These are phyloP conservation scores for Lerema accius DNA, from an alignment of 1,140 invertebrate genomes.

Conservation along the genomic window DNA sequence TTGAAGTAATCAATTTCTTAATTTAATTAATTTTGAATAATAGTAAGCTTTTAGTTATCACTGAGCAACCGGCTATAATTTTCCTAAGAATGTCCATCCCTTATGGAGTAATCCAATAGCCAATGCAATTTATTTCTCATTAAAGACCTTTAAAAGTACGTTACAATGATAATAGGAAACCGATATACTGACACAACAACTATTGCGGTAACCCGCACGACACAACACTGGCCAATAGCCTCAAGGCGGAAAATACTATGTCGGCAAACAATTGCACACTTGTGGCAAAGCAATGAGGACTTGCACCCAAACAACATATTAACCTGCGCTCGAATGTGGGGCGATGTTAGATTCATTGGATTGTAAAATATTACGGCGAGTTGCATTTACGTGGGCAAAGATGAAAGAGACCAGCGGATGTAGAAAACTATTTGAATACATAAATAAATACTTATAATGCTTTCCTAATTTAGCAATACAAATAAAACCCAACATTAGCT, in stretches of 20 bases:
- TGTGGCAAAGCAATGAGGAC: slow-evolving; percentile 27
- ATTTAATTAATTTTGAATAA: no score
- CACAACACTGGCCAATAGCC: slow-evolving; percentile 44
- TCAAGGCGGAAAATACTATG: slow-evolving; percentile 36
- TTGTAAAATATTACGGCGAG: slow-evolving; percentile 17
- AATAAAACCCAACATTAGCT: no score
- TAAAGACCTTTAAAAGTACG: no score
- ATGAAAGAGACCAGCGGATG: slow-evolving; percentile 4
- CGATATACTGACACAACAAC: slow-evolving; percentile 26
- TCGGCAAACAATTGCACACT: slow-evolving; percentile 32
- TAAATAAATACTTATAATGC: no score
- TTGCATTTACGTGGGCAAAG: not conserved
- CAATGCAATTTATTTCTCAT: no score
- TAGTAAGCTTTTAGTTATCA: no score
- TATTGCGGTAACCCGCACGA: slow-evolving; percentile 29
- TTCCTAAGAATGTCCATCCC: no score
- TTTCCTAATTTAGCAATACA: no score
- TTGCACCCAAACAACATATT: slow-evolving; percentile 21
- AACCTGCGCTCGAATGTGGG: slow-evolving; percentile 11
- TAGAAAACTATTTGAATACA: no score
- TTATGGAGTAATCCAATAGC: no score
- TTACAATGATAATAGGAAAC: slow-evolving; percentile 9
- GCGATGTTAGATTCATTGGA: not conserved
- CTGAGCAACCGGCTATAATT: no score
- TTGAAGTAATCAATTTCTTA: no score